Percentiles rank a stretch among this genome's conserved stretches.
Conservation (phyloP, 2,797 vertebrate genomes). For the Morelia viridis region DNA sequence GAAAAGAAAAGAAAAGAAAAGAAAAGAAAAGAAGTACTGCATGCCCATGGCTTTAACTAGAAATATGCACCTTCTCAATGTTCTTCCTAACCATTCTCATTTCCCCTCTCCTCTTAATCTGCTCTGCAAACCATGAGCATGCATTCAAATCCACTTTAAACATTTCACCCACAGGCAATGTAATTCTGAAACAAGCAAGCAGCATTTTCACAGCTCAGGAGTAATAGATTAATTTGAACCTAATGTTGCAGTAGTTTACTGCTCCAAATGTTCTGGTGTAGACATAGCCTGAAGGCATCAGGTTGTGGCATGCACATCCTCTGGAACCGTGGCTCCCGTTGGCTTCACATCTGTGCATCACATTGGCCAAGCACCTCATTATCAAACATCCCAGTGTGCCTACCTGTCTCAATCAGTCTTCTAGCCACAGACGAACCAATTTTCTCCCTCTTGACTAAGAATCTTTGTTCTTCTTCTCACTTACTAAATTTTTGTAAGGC, state of each 20-base stretch:
- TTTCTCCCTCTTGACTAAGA: slow-evolving; percentile 74
- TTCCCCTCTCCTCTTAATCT: slow-evolving; percentile 85
- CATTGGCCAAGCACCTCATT: slow-evolving; percentile 85
- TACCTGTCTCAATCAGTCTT: slow-evolving; percentile 85
- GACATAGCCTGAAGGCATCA: slow-evolving; percentile 82
- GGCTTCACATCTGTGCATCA: slow-evolving; percentile 88
- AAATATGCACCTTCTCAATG: slow-evolving; percentile 78
- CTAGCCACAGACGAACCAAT: slow-evolving; percentile 83
- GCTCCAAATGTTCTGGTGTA: slow-evolving; percentile 85
- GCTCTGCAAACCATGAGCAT: slow-evolving; percentile 83
- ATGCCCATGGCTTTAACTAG: slow-evolving; percentile 85
- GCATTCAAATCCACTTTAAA: slow-evolving; percentile 89
- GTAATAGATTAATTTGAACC: slow-evolving; percentile 88
- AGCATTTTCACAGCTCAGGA: slow-evolving; percentile 85
- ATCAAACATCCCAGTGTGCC: slow-evolving; percentile 84
- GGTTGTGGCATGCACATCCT: slow-evolving; percentile 78
- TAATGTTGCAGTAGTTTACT: slow-evolving; percentile 83
- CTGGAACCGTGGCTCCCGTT: slow-evolving; percentile 82
- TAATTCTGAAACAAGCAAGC: slow-evolving; percentile 85
- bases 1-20: too few species aligned
- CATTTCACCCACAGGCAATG: slow-evolving; percentile 81
- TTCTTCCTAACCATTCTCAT: slow-evolving; percentile 79
- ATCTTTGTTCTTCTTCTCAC: slow-evolving; percentile 87
- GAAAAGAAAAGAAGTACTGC: slow-evolving; percentile 77
- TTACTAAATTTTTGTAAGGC: slow-evolving; percentile 83